A percentile compares a stretch with the other conserved stretches of the same genome.
phyloP scores from a whole-genome alignment of 1,140 invertebrate species.

The Helicoverpa armigera region DNA sequence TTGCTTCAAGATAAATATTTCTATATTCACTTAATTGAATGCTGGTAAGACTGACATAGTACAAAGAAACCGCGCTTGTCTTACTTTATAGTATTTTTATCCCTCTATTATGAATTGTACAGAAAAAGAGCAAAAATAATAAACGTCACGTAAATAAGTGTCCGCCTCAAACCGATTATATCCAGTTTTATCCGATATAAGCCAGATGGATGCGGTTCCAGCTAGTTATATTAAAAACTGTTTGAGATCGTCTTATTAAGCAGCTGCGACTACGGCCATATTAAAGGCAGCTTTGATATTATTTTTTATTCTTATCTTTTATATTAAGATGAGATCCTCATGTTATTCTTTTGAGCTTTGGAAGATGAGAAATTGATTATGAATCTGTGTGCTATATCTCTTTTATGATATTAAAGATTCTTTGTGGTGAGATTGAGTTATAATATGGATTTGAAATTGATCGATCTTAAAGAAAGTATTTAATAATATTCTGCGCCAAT shows the following conservation, averaged over 20 bases:
- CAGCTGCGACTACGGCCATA: constrained; percentile 33
- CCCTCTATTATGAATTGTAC: not conserved
- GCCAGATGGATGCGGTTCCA: constrained; percentile 40
- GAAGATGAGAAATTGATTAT: not conserved
- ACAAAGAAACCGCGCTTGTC: not conserved
- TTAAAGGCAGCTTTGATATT: constrained; percentile 28
- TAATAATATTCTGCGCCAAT: no score
- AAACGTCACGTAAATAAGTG: constrained; percentile 29
- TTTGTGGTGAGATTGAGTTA: not conserved
- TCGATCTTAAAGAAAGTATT: not conserved
- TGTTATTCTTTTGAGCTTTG: constrained; percentile 8
- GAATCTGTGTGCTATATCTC: not conserved
- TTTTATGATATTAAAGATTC: constrained; percentile 2
- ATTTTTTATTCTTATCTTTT: constrained; percentile 16
- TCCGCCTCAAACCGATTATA: constrained; percentile 28
- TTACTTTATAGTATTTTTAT: not conserved
- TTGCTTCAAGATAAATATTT: not conserved
- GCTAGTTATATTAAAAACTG: constrained; percentile 48
- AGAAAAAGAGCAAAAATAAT: constrained; percentile 20
- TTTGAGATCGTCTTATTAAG: constrained; percentile 35
- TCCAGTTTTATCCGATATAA: constrained; percentile 43
- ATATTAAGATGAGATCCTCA: constrained; percentile 18
- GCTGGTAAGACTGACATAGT: not conserved
- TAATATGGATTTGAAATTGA: not conserved
- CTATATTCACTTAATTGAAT: not conserved